A percentile compares a stretch with the other conserved stretches of the same genome.
These are phyloP conservation scores for Archaeoteleia sp. DNA, from an alignment of 2,888 invertebrate genomes.

Conservation along the genomic window DNA sequence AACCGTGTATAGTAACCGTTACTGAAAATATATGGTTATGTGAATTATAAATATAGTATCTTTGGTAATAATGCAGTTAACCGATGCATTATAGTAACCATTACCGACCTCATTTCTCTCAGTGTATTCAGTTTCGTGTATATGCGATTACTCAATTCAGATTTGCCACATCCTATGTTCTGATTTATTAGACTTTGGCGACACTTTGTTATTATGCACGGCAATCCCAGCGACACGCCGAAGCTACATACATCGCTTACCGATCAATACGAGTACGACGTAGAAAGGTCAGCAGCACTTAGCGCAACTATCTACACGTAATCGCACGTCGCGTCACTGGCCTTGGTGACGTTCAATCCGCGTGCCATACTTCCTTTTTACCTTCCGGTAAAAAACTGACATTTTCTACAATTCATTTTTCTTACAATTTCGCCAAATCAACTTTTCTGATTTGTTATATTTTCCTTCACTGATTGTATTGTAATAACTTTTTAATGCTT, in stretches of 20 bases:
- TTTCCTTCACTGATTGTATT: too few relatives aligned
- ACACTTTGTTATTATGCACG: neutral
- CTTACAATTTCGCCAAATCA: too few relatives aligned
- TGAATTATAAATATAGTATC: too few relatives aligned
- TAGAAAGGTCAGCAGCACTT: conserved; percentile 14
- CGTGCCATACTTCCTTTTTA: neutral
- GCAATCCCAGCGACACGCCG: neutral
- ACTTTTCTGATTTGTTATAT: too few relatives aligned
- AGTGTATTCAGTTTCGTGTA: too few relatives aligned
- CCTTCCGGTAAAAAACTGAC: neutral
- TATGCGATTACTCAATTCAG: neutral
- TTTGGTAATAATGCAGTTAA: too few relatives aligned
- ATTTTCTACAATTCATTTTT: neutral
- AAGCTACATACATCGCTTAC: neutral
- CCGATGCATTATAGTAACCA: too few relatives aligned
- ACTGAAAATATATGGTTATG: too few relatives aligned
- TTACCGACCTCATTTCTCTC: too few relatives aligned
- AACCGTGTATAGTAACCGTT: too few relatives aligned
- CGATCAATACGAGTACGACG: conserved; percentile 6
- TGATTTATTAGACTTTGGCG: neutral
- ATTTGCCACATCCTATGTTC: neutral
- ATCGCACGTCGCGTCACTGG: conserved; percentile 10
- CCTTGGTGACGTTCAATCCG: conserved; percentile 5
- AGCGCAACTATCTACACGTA: neutral
- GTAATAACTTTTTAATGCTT: too few relatives aligned